Evolutionary conservation across 2,113 vertebrate species (phyloP), one percentile per base, ranked within the genome.

Genomic region (Catharus fuscescens): DNA sequence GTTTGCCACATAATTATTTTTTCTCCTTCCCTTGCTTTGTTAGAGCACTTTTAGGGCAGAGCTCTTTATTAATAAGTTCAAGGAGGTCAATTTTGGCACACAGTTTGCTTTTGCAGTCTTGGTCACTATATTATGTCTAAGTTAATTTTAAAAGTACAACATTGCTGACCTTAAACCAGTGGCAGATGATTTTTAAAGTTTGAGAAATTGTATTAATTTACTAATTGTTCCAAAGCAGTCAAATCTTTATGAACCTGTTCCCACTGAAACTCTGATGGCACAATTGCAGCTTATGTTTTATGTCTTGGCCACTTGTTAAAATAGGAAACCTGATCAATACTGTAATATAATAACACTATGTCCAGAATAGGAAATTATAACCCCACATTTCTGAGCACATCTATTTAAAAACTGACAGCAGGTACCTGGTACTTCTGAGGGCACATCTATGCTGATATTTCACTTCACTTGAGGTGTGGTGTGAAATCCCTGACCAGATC

Each of bases 1-100:
- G 9, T 90, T 86, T 93, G 76, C 92, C 45, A 84, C 52, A 65
- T 72, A 84, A 88, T 78, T 72, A 32, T 57, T 95, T 95, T 62
- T 83, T 69, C 36, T 80, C 66, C 64, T 86, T 56, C 36, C n/a
- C 20, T 78, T 71, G 28, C 64, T 73, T 90, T 86, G 60, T 80
- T 69, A 92, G 28, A 29, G 21, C 34, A 25, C 12, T 92, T 91
- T 86, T 56, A 54, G 40, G 38, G 32, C 26, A 81, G 28, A 65
- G 24, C 12, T 45, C 18, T 52, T 83, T 66, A 74, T 78, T 92
- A 94, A 71, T 20, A 48, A 86, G 65, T 59, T 44, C 23, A 76
- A 78, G 34, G 36, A 83, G 36, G 34, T 62, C 29, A 31, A 4
- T 86, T 93, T 91, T 64, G 40, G 31, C 53, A 89, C 36, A 44